These are phyloP conservation scores for Candidula unifasciata DNA, from an alignment of 2,888 invertebrate species.

Conservation along the genomic window DNA sequence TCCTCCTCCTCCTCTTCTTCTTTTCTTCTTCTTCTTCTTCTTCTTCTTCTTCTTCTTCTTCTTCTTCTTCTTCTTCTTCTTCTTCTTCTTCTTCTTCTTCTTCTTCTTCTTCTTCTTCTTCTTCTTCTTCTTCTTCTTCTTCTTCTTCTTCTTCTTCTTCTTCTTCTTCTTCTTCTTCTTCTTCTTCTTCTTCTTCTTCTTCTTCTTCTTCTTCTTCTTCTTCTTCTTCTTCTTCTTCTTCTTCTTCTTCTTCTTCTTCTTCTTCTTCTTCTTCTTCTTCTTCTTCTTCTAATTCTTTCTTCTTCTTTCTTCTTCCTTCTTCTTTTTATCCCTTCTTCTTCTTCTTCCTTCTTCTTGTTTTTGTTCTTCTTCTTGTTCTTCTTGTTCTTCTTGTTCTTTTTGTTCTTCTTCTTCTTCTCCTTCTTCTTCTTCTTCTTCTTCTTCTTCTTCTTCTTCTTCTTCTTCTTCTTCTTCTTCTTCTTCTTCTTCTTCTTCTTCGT, in stretches of 20 bases:
- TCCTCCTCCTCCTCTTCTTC: not conserved
- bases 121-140: not conserved
- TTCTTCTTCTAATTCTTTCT: not conserved
- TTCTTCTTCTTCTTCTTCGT: too few relatives aligned
- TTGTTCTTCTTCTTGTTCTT: too few relatives aligned
- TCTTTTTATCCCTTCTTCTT: too few relatives aligned
- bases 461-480: too few relatives aligned
- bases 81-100: slow-evolving; percentile 4
- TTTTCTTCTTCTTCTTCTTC: not conserved
- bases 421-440: too few relatives aligned
- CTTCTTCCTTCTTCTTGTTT: too few relatives aligned
- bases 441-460: too few relatives aligned
- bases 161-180: slow-evolving; percentile 3
- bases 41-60: too few relatives aligned
- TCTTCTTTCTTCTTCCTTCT: too few relatives aligned
- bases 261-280: not conserved
- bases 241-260: not conserved
- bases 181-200: not conserved
- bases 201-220: not conserved
- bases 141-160: slow-evolving; percentile 1
- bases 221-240: slow-evolving; percentile 6
- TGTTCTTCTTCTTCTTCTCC: too few relatives aligned
- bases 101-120: not conserved
- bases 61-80: not conserved
- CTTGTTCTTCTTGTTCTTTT: too few relatives aligned